Base-by-base conservation (phyloP, 2,888 invertebrate genomes). In the Scaptomyza reducta region DNA sequence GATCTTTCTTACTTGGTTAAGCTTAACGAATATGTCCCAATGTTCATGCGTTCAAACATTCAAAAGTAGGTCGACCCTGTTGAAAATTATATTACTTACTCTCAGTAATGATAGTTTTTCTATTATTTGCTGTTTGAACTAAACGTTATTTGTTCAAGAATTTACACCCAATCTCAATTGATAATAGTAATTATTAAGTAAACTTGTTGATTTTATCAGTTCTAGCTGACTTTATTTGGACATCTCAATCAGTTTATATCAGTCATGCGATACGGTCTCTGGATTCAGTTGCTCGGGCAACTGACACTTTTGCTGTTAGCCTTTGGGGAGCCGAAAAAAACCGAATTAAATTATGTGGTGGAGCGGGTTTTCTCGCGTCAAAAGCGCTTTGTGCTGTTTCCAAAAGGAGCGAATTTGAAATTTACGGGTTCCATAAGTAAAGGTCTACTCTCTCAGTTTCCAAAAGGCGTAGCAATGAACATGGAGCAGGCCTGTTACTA, bases 401-500 rank as follows among this genome's bases (percentile, higher is more conserved):
- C 91, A 0, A 83, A 87, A 31, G 90, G 90, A 10, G 68, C 89
- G 0, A 74, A 79, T 31, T 68, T 91, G 0, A 91, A 91, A 61
- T 88, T 91, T 25, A 91, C 90, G 0, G 63, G 87, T 0, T 73
- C 74, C 1, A 9, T 90, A 0, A 81, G 86, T 38, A 91, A 90
- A 61, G 78, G 82, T 3, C 50, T 91, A 1, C 59, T 91, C 25
- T 81, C 89, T 0, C 40, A 49, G 3, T 87, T 73, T 63, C 91
- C 91, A 1, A 84, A 57, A 9, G 90, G 91, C 0, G 60, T 90
- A 1, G 54, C 60, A 16, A 78, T 90, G 53, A 75, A 47, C 18
- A 53, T 90, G 1, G 91, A 91, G 49, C 74, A 82, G 22, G 90
- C 90, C 5, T 29, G 79, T 10, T 91, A 91, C 44, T 91, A 79